phyloP scores from a whole-genome alignment of 1,140 invertebrate genomes.

The Drosophila ambigua region DNA sequence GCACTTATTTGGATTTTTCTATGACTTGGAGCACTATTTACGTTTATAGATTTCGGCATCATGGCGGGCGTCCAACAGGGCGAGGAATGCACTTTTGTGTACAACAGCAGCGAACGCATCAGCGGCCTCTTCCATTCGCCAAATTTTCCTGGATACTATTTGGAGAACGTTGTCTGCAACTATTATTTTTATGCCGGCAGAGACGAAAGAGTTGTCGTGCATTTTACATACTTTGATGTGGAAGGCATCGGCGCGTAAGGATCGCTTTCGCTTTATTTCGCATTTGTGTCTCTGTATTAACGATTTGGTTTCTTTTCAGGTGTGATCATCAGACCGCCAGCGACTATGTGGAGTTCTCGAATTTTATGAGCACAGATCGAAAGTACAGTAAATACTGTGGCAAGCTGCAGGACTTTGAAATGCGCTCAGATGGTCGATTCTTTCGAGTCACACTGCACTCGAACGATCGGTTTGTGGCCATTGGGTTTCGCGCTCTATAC shows the following conservation, averaged over 20 bases:
- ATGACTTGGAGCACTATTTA: too few relatives aligned
- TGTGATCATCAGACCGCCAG: conserved; percentile 94
- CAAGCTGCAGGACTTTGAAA: conserved; percentile 89
- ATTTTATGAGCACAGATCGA: conserved; percentile 93
- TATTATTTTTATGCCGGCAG: conserved; percentile 95
- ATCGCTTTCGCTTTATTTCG: conserved; percentile 44
- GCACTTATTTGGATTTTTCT: too few relatives aligned
- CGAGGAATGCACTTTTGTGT: conserved; percentile 92
- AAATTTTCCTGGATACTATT: conserved; percentile 96
- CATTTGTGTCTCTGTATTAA: background rate
- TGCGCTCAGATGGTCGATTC: conserved; percentile 95
- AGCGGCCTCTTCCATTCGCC: conserved; percentile 95
- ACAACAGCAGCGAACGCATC: conserved; percentile 90
- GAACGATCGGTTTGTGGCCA: conserved; percentile 95
- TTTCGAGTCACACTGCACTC: conserved; percentile 97
- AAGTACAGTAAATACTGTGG: conserved; percentile 95
- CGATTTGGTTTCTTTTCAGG: conserved; percentile 84
- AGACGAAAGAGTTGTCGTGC: conserved; percentile 92
- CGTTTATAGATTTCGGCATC: conserved; percentile 88
- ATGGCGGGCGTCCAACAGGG: conserved; percentile 90
- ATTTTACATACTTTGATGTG: conserved; percentile 95
- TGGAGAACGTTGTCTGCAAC: conserved; percentile 96
- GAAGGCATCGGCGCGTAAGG: conserved; percentile 96
- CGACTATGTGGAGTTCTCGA: conserved; percentile 97
- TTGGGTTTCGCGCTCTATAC: conserved; percentile 96